A percentile compares a stretch with the other conserved stretches of the same genome.
Conservation (phyloP, 2,888 invertebrate genomes). For the Acanthosoma haemorrhoidale region DNA sequence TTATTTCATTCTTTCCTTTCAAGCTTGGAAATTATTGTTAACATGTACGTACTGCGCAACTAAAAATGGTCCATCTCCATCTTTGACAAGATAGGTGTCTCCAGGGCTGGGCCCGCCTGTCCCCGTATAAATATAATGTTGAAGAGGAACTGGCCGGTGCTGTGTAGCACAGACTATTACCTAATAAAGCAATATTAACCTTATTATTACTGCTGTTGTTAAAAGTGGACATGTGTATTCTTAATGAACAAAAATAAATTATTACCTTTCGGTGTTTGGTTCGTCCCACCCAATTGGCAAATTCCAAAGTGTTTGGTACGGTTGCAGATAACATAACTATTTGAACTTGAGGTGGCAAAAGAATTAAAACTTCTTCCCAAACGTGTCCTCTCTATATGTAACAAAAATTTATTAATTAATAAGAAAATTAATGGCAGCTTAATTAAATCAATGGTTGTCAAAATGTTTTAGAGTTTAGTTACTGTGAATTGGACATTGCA, state of each 20-base stretch:
- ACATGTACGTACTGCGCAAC: constrained; percentile 52
- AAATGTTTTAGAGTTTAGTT: too few species aligned
- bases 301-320: constrained; percentile 92
- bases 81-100: constrained; percentile 71
- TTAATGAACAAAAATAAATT: neutral
- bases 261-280: constrained; percentile 72
- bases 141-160: constrained; percentile 90
- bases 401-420: neutral
- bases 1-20: too few species aligned
- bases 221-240: constrained; percentile 44
- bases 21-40: too few species aligned
- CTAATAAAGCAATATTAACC: neutral
- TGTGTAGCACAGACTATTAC: constrained; percentile 76
- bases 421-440: too few species aligned
- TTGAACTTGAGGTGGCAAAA: constrained; percentile 88
- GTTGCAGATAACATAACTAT: constrained; percentile 98
- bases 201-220: neutral
- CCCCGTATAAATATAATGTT: constrained; percentile 88
- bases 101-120: constrained; percentile 52
- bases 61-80: constrained; percentile 68
- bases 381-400: constrained; percentile 84
- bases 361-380: constrained; percentile 97
- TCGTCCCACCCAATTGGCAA: constrained; percentile 89
- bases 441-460: too few species aligned
- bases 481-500: too few species aligned